A percentile compares a stretch with the other conserved stretches of the same genome.
phyloP scores from a whole-genome alignment of 2,797 vertebrate species.

The Labeo calbasu region DNA sequence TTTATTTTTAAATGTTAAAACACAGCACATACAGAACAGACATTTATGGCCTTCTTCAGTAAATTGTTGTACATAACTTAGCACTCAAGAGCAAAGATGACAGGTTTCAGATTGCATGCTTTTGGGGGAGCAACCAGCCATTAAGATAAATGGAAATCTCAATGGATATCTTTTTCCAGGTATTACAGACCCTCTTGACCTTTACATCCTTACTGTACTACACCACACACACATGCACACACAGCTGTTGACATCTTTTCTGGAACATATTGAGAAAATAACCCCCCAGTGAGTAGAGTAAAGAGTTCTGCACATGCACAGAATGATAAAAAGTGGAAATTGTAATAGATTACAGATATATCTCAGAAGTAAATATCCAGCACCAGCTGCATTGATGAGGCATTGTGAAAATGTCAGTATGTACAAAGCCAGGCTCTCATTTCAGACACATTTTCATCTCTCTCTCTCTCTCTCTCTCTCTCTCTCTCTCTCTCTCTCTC shows the following conservation, averaged over 20 bases:
- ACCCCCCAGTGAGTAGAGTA: conserved; percentile 11
- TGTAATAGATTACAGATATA: conserved; percentile 42
- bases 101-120: not conserved
- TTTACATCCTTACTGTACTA: not conserved
- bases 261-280: not conserved
- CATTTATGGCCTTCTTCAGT: not conserved
- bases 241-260: conserved; percentile 5
- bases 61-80: too few species aligned
- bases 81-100: not conserved
- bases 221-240: conserved; percentile 6
- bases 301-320: not conserved
- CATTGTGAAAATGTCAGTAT: conserved; percentile 23
- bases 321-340: conserved; percentile 52
- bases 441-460: not conserved
- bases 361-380: conserved; percentile 34
- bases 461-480: not conserved
- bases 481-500: not conserved
- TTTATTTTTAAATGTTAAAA: too few species aligned
- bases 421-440: conserved; percentile 5
- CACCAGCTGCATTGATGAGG: conserved; percentile 2
- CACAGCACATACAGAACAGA: not conserved
- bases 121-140: not conserved
- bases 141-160: not conserved
- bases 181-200: not conserved
- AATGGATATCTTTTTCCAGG: not conserved